Evolutionary conservation across 1,140 invertebrate genomes (phyloP), one percentile per base, ranked within the genome.

Genomic region (Phortica variegata): DNA sequence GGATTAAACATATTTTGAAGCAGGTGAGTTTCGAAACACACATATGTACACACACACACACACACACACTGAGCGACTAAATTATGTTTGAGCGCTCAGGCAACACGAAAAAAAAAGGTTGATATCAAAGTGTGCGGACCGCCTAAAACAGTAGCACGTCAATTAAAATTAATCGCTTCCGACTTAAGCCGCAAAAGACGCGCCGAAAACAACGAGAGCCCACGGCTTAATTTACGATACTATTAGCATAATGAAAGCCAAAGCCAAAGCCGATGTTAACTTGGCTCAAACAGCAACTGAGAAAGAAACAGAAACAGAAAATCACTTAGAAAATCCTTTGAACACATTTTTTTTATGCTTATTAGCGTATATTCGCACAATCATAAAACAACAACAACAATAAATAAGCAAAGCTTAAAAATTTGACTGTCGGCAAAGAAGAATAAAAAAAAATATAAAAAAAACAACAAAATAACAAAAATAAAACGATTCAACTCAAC

Each of bases 131-230:
- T 43, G 44, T 29, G 43, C 49, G 49, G 50, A 34, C 33, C 23
- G 41, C 16, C 17, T 47, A 52, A 56, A 53, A 68, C 63, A 68
- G 63, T 68, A 68, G 63, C 63, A 68, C 60, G 63, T 66, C 63
- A 66, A 66, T 66, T 66, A 66, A 66, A 66, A 68, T 68, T 58
- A 68, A 66, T 68, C 60, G 63, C 63, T 66, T 68, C 63, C 63
- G 62, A 66, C 63, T 58, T 66, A 62, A 62, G 56, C 46, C 52
- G 41, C 43, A 15, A 34, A 34, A 34, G 13, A 34, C 6, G 32
- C 32, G 32, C 20, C 47, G 42, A 47, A 43, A 36, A 32, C 8
- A 21, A 42, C 26, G 20, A n/a, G 10, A 33, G 37, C 36, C 42
- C 52, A 65, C 55, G 54, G 54, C 63, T 68, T 68, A 62, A 68